phyloP scores from a whole-genome alignment of 2,797 vertebrate genomes.

The Lepidocolaptes lacrymiger region DNA sequence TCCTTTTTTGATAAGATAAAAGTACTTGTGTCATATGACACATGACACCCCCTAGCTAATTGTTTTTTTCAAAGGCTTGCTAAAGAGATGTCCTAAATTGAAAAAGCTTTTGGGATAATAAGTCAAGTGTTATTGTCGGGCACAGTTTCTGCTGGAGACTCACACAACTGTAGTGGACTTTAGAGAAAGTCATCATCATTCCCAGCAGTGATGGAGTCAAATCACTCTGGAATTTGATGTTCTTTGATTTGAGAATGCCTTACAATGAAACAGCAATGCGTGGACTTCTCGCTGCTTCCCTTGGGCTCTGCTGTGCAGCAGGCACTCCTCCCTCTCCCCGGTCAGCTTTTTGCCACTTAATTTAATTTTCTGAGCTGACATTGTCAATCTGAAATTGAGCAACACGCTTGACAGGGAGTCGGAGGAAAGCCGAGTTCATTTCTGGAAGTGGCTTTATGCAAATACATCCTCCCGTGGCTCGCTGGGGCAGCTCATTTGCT shows the following conservation, averaged over 20 bases:
- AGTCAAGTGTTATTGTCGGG: not conserved
- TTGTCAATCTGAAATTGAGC: constrained; percentile 76
- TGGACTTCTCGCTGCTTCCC: not conserved
- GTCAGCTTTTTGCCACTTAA: constrained; percentile 70
- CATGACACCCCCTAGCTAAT: not conserved
- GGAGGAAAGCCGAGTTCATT: constrained; percentile 64
- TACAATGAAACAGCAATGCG: not conserved
- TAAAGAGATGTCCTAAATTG: not conserved
- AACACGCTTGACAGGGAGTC: constrained; percentile 66
- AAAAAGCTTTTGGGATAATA: not conserved
- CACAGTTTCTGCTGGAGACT: not conserved
- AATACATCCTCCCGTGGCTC: constrained; percentile 48
- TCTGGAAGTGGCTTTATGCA: constrained; percentile 80
- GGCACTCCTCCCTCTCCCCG: not conserved
- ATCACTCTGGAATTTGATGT: not conserved
- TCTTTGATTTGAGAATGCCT: constrained; percentile 7
- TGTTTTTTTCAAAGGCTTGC: not conserved
- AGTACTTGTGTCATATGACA: not conserved
- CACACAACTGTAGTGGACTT: not conserved
- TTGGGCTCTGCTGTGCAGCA: not conserved
- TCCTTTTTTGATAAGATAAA: not conserved
- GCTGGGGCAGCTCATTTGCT: constrained; percentile 71
- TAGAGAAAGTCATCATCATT: not conserved
- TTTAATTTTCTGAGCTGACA: constrained; percentile 73
- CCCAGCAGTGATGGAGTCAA: not conserved